Base-by-base conservation (phyloP, 2,888 invertebrate species). In the Zonitis immaculata region DNA sequence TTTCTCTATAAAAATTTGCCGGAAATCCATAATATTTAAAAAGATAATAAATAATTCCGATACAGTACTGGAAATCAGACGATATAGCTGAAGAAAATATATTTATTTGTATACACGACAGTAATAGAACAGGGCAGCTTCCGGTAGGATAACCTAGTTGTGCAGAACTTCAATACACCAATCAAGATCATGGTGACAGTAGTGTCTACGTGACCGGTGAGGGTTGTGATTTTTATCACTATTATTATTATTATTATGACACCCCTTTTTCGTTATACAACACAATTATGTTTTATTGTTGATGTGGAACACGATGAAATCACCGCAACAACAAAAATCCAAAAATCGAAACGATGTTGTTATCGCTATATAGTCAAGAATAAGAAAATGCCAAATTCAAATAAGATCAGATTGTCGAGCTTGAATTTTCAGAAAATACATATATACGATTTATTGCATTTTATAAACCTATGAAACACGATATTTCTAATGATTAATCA, bases 151-250 rank as follows among this genome's bases (percentile, higher is more conserved):
- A 67, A 66, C 65, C 63, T 64, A 59, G 64, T 66, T 66, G 65
- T 64, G 61, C 59, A 54, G 59, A 58, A 56, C 60, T 63, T 66
- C 66, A 67, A 67, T 67, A 63, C 65, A 61, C 63, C 67, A 67
- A 66, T 67, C 67, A 67, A n/a, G 63, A 59, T 62, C 57, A 60
- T 47, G 62, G 64, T 58, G 47, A 54, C 53, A 47, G 44, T 46
- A 54, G 43, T n/a, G n/a, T 42, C 51, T 53, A 65, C 65, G 66
- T 66, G 65, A 64, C 60, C 59, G 51, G 62, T 56, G 39, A 39
- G 16, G 18, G 16, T 35, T 16, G 35, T 35, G 35, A 18, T 18
- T 39, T 35, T 20, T 14, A 20, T 20, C 11, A n/a, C 11, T 20
- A 20, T 39, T 20, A 18, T 18, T 39, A 16, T 20, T 14, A 20